Conservation (phyloP, 2,113 vertebrate genomes). For the Tenebrosternarchus preto region DNA sequence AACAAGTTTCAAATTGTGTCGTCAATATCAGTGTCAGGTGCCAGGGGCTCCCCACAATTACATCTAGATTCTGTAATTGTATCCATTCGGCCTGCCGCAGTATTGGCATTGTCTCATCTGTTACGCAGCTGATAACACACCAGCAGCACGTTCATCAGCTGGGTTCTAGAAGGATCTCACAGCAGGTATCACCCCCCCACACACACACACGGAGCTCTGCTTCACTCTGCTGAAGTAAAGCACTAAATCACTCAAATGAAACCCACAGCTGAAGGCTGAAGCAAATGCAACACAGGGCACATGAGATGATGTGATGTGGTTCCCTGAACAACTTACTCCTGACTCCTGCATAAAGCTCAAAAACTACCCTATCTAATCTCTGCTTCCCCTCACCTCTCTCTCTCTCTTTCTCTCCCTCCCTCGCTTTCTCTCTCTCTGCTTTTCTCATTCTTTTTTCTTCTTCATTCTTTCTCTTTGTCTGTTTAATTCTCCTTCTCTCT, state of each 20-base stretch:
- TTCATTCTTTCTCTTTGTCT: neutral
- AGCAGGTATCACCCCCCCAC: too few relatives aligned
- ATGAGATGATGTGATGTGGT: neutral
- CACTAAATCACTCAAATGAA: too few relatives aligned
- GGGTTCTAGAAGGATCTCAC: neutral
- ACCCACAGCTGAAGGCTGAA: too few relatives aligned
- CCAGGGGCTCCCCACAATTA: neutral
- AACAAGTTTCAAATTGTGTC: constrained; percentile 1
- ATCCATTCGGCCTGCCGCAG: too few relatives aligned
- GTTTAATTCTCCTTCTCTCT: neutral
- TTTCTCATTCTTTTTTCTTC: neutral
- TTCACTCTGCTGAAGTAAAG: too few relatives aligned
- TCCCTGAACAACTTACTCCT: neutral
- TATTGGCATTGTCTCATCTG: too few relatives aligned
- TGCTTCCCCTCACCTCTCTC: neutral
- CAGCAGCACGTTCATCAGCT: neutral
- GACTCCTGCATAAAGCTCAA: neutral
- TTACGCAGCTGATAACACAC: too few relatives aligned
- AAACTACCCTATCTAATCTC: neutral
- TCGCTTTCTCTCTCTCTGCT: neutral
- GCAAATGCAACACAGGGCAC: too few relatives aligned
- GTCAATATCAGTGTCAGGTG: constrained; percentile 1
- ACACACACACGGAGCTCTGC: too few relatives aligned
- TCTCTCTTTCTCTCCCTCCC: too few relatives aligned
- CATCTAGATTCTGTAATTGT: too few relatives aligned